Base-by-base conservation (phyloP, 2,888 invertebrate species). In the Carterocephalus palaemon region DNA sequence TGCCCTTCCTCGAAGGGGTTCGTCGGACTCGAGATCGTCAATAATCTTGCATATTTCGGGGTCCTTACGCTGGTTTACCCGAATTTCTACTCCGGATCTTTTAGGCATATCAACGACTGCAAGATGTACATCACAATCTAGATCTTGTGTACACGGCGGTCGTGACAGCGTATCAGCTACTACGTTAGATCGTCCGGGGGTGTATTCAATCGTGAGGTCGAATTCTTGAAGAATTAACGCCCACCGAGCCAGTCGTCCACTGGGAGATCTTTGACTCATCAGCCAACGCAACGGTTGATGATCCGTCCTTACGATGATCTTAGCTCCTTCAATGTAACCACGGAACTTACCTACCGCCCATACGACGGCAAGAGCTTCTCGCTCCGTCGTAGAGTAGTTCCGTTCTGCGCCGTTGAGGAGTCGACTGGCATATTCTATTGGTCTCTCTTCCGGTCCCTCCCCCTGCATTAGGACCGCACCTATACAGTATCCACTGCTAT, bases 331-430 rank as follows among this genome's bases (percentile, higher is more conserved):
- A 73, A 54, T 43, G 72, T 51, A 36, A 59, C 71, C 49, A 2
- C 53, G 39, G 10, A 53, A 52, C 12, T 45, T 47, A 0, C 23
- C 17, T 2, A 53, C 42, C n/a, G n/a, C n/a, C n/a, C n/a, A n/a
- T 1, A 57, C 53, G 0, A 53, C 53, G 0, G 54, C 54, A 0
- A 53, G 20, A 2, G 54, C 54, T 41, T 82, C 80, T 26, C 67
- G 57, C 38, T 82, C 75, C 0, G 70, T 74, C 0, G 72, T 70
- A 0, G 65, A 53, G 29, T 81, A 80, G 8, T 71, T 75, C 1
- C 49, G 32, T 52, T 84, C 75, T 0, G 62, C 51, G 1, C 47
- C 2, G 0, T 46, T 53, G 2, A 63, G 23, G 0, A 62, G 38
- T 0, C 58, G 48, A 28, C 62, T 62, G 0, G 61, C 57, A 15